Percentiles rank a stretch among this genome's conserved stretches.
Conservation (phyloP, 2,797 vertebrate species). For the Smutsia temminckii region DNA sequence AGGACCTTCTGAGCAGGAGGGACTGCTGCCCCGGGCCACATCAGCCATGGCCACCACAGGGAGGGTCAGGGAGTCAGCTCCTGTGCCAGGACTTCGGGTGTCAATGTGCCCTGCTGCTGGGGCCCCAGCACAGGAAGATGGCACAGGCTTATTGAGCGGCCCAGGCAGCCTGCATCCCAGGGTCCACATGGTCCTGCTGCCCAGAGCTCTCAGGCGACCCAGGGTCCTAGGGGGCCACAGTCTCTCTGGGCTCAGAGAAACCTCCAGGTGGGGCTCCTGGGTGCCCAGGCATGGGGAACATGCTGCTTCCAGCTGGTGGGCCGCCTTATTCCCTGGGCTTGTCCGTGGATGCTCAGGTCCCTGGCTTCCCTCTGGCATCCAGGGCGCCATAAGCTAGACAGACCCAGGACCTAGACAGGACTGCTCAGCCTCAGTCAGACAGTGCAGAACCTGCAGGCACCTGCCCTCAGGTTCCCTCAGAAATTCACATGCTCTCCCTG, state of each 20-base stretch:
- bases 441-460: background rate
- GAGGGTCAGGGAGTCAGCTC: background rate
- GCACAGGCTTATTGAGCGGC: too few species aligned
- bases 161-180: background rate
- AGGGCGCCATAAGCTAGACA: background rate
- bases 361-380: background rate
- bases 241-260: background rate
- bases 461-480: background rate
- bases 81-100: background rate
- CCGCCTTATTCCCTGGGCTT: background rate
- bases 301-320: too few species aligned
- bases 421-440: background rate
- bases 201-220: background rate
- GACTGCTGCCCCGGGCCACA: fast-evolving
- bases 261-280: background rate
- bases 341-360: background rate
- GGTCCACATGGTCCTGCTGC: background rate
- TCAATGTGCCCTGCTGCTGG: background rate
- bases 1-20: background rate
- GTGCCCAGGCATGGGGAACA: too few species aligned
- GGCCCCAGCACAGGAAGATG: background rate
- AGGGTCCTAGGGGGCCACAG: background rate
- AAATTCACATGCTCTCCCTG: background rate
- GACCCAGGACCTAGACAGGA: fast-evolving
- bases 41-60: background rate